A percentile compares a stretch with the other conserved stretches of the same genome.
phyloP scores from a whole-genome alignment of 2,797 vertebrate genomes.

The Chloroceryle inda region DNA sequence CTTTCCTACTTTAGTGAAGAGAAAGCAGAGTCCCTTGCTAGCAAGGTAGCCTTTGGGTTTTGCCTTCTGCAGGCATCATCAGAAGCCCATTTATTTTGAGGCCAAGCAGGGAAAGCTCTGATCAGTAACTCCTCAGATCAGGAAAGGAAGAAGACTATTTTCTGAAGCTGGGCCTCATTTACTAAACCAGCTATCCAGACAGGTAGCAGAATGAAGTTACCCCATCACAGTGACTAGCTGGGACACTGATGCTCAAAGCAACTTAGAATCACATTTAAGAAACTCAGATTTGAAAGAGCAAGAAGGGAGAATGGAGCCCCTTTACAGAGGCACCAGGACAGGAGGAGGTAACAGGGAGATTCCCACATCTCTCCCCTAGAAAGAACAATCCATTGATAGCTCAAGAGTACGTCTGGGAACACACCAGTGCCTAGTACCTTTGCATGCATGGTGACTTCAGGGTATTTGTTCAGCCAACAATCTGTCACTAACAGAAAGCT shows the following conservation, averaged over 20 bases:
- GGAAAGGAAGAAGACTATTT: not conserved
- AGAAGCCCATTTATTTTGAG: not conserved
- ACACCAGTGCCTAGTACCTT: conserved; percentile 44
- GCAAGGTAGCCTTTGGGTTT: not conserved
- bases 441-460: not conserved
- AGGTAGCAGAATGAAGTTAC: not conserved
- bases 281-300: not conserved
- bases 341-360: not conserved
- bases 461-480: conserved; percentile 26
- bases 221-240: accelerated
- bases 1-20: not conserved
- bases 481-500: conserved; percentile 5
- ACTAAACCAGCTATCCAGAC: not conserved
- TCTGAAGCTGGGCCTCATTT: not conserved
- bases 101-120: not conserved
- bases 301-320: not conserved
- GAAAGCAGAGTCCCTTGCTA: not conserved
- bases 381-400: not conserved
- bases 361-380: not conserved
- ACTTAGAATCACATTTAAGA: accelerated
- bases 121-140: not conserved
- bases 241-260: accelerated
- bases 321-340: not conserved
- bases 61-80: not conserved
- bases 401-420: conserved; percentile 26